These are phyloP conservation scores for Rhipidura dahli DNA, from an alignment of 2,113 vertebrate genomes.

Conservation along the genomic window DNA sequence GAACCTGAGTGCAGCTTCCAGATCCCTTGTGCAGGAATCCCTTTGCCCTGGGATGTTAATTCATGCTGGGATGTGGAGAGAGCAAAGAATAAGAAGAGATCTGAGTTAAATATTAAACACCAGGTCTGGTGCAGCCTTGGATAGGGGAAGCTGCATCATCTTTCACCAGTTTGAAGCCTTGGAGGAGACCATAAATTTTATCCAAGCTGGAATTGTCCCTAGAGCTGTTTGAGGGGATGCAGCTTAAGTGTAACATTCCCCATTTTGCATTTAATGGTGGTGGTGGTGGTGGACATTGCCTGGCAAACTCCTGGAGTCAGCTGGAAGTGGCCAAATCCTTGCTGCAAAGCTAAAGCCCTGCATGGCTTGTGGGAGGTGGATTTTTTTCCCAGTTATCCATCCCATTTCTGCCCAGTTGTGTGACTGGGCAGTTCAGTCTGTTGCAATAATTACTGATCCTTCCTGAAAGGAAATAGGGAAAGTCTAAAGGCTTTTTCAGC, in stretches of 20 bases:
- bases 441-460: neutral
- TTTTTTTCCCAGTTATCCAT: neutral
- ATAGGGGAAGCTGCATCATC: neutral
- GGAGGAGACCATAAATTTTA: neutral
- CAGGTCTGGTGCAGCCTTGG: neutral
- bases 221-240: neutral
- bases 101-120: neutral
- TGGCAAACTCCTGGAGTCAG: neutral
- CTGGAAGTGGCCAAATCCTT: neutral
- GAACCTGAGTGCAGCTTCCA: neutral
- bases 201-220: neutral
- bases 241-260: accelerated
- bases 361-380: neutral
- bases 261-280: neutral
- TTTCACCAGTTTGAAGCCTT: neutral
- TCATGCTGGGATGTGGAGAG: neutral
- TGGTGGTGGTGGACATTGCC: neutral
- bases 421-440: neutral
- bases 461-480: neutral
- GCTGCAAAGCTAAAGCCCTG: neutral
- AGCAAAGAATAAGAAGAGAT: neutral
- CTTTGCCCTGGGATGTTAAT: neutral
- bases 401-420: neutral
- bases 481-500: neutral
- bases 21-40: neutral